Percentiles rank a stretch among this genome's conserved stretches.
Conservation (phyloP, 2,888 invertebrate species). For the Thysanoteuthis rhombus region DNA sequence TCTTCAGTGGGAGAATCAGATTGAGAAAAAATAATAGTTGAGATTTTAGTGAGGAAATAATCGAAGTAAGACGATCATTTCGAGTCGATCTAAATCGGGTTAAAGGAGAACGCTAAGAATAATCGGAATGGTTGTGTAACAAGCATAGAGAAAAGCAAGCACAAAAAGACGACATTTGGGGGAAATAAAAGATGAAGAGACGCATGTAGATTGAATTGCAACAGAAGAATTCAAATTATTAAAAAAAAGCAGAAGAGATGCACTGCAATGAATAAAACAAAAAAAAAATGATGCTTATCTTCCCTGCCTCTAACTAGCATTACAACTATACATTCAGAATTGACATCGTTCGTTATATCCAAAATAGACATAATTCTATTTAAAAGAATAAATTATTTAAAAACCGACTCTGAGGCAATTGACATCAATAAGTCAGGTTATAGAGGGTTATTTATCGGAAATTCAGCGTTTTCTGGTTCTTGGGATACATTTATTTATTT, state of each 20-base stretch:
- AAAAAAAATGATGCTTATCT: not conserved
- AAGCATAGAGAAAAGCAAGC: not conserved
- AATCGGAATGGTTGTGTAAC: not conserved
- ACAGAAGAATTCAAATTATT: not conserved
- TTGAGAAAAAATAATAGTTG: not conserved
- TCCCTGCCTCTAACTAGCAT: not conserved
- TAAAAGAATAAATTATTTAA: not conserved
- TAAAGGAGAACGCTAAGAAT: not conserved
- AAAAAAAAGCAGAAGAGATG: not conserved
- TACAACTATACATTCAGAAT: too few species aligned
- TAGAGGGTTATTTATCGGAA: not conserved
- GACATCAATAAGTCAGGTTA: not conserved
- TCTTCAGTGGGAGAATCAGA: not conserved
- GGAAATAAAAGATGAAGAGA: not conserved
- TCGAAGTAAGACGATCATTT: too few species aligned
- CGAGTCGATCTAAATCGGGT: not conserved
- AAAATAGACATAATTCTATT: not conserved
- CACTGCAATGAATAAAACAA: not conserved
- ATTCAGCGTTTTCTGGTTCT: not conserved
- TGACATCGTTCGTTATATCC: not conserved
- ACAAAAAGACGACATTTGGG: not conserved
- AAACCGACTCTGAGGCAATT: not conserved
- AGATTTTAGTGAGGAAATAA: not conserved
- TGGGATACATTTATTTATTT: not conserved
- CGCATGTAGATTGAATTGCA: not conserved